Evolutionary conservation across 2,113 vertebrate species (phyloP), one percentile per base, ranked within the genome.

Genomic region (Donacobius atricapilla): DNA sequence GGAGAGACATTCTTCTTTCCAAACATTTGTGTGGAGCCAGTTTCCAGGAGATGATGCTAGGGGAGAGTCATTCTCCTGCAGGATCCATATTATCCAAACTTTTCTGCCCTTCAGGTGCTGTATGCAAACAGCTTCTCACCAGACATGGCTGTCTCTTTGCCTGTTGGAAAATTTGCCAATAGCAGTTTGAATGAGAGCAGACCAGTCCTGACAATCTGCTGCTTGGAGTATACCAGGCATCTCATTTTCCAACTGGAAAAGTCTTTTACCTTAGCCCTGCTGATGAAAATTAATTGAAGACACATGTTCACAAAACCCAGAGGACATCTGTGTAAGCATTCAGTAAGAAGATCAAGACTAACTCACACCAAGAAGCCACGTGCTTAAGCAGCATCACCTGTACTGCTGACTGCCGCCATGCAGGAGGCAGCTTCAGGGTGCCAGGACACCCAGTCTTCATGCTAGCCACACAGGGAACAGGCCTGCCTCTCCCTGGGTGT

Each of bases 291-390:
- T 87, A 96, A 96, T 91, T 60, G 92, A 92, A 90, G 64, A 68
- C 93, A 95, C 27, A 66, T 92, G 93, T 77, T 93, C 76, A 81
- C 65, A 73, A 93, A 75, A 78, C 83, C 79, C 94, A 68, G 68
- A 71, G 54, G 85, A 96, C 68, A 83, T 92, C 87, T 95, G 92
- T 70, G 47, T 53, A 92, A 88, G 85, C 72, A 78, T 83, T 96
- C 94, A 94, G 56, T 33, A 47, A 86, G 91, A 82, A 87, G 94
- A 96, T 96, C 92, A 94, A 95, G 92, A 85, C 79, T 66, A 86
- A 81, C 68, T 88, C 93, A 86, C 93, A 91, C 93, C 71, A 77
- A 75, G 83, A 78, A 80, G 47, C 37, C 90, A 81, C 13, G 48
- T 90, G 88, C 75, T 80, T 96, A 96, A 95, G 71, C 48, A 75